Base-by-base conservation (phyloP, 2,113 vertebrate species). In the Esox niger region DNA sequence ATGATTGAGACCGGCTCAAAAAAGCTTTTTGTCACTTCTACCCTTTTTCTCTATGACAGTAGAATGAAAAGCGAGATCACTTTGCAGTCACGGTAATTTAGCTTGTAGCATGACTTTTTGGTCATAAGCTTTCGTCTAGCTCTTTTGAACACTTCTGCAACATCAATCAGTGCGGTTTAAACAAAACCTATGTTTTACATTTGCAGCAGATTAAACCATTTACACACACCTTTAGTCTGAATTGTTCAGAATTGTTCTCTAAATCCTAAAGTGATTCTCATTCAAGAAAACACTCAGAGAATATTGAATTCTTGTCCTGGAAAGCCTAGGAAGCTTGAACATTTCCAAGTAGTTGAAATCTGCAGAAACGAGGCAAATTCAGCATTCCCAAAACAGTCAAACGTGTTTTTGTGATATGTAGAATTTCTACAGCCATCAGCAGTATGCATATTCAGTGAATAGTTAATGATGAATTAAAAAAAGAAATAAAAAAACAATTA, bases 41-140 rank as follows among this genome's bases (percentile, higher is more conserved):
- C n/a, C n/a, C n/a, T n/a, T n/a, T n/a, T n/a, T n/a, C n/a, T n/a
- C n/a, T n/a, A n/a, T n/a, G n/a, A n/a, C n/a, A n/a, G n/a, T n/a
- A 61, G 62, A 68, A 49, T 33, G 20, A 62, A 64, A 55, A 2
- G 56, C 60, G 47, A 47, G 29, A 55, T 13, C 8, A 69, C 57
- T 31, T n/a, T 47, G 7, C 15, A 62, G 57, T 60, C 58, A 31
- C 26, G 23, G 20, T 69, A 29, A 56, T 70, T 63, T 43, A 27
- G 56, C 43, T 55, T 61, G 57, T 66, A 65, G 57, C 62, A 69
- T 74, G 60, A 69, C 72, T 64, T 75, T 73, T 70, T 73, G 66
- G 78, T 75, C 70, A 73, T 46, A n/a, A n/a, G n/a, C n/a, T n/a
- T n/a, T n/a, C n/a, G n/a, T n/a, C n/a, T n/a, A n/a, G 63, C 66